These are phyloP conservation scores for Paramuricea clavata DNA, from an alignment of 92 coral and sea anemone species.

Conservation along the genomic window DNA sequence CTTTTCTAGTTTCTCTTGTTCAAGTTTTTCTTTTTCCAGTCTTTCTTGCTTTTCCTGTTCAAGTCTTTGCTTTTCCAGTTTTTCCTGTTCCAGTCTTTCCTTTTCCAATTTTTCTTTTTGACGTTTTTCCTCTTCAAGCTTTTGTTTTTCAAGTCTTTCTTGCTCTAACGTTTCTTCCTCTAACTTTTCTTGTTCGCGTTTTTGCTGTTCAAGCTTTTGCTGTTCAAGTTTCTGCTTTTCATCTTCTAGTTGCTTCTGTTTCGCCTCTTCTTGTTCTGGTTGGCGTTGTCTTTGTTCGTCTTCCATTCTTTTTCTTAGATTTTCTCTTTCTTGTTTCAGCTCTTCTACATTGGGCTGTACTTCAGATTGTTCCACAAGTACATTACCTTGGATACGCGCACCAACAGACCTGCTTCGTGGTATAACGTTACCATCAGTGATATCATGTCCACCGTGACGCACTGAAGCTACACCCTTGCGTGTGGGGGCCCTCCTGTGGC, in stretches of 20 bases:
- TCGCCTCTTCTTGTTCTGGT: slow-evolving; percentile 39
- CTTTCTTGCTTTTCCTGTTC: neutral
- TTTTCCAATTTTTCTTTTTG: neutral
- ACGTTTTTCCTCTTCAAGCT: neutral
- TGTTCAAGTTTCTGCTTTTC: neutral
- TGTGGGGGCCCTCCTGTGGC: slow-evolving; percentile 91
- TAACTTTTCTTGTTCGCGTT: slow-evolving; percentile 32
- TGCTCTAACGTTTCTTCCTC: slow-evolving; percentile 2
- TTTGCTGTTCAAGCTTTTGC: slow-evolving; percentile 31
- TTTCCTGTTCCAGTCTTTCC: neutral
- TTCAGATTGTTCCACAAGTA: neutral
- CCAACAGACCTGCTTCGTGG: slow-evolving; percentile 47
- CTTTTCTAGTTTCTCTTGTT: neutral
- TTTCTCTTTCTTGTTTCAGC: neutral
- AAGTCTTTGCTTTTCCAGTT: neutral
- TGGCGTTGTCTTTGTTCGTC: slow-evolving; percentile 13
- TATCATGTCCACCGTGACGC: slow-evolving; percentile 1
- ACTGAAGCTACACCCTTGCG: slow-evolving; percentile 49
- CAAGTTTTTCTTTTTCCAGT: neutral
- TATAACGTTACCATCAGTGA: slow-evolving; percentile 1
- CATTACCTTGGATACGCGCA: neutral
- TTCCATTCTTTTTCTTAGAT: neutral
- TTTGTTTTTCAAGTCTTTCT: slow-evolving; percentile 2
- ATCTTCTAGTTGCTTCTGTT: neutral
- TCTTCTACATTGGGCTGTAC: neutral